A percentile compares a stretch with the other conserved stretches of the same genome.
Evolutionary conservation across 2,113 vertebrate genomes (phyloP).

Genomic region (Geococcyx californianus): DNA sequence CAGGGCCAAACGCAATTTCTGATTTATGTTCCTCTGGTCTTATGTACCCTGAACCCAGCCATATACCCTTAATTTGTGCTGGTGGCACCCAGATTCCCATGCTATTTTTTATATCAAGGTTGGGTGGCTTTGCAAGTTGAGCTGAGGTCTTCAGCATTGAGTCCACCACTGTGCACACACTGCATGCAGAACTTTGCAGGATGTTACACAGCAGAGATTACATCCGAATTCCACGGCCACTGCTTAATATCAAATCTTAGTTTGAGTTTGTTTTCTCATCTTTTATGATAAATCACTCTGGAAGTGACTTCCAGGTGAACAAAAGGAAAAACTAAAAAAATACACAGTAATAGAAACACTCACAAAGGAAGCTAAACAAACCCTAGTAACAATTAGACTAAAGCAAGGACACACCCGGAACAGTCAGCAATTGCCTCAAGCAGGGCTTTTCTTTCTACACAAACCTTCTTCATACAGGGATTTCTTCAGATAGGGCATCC

Average conservation of each 20-base stretch:
- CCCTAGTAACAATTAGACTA: not conserved
- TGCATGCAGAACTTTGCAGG: not conserved
- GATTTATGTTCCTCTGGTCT: not conserved
- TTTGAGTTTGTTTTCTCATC: not conserved
- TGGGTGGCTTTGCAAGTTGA: not conserved
- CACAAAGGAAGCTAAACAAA: not conserved
- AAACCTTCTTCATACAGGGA: not conserved
- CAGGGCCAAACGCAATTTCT: not conserved
- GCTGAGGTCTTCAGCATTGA: fast-evolving
- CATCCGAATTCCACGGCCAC: not conserved
- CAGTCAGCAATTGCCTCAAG: not conserved
- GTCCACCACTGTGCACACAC: fast-evolving
- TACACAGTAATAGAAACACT: not conserved
- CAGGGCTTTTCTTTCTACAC: not conserved
- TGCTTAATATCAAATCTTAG: not conserved
- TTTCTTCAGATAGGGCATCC: not conserved
- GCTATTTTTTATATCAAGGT: not conserved
- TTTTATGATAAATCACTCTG: not conserved
- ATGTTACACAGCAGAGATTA: not conserved
- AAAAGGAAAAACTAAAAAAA: not conserved
- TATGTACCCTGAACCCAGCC: not conserved
- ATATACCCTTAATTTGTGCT: not conserved
- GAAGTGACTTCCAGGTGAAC: not conserved
- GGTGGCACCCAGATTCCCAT: not conserved
- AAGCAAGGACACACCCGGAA: not conserved